Percentiles rank a stretch among this genome's conserved stretches.
Conservation (phyloP, 2,113 vertebrate genomes). For the Pseudorhombus dupliciocellatus region DNA sequence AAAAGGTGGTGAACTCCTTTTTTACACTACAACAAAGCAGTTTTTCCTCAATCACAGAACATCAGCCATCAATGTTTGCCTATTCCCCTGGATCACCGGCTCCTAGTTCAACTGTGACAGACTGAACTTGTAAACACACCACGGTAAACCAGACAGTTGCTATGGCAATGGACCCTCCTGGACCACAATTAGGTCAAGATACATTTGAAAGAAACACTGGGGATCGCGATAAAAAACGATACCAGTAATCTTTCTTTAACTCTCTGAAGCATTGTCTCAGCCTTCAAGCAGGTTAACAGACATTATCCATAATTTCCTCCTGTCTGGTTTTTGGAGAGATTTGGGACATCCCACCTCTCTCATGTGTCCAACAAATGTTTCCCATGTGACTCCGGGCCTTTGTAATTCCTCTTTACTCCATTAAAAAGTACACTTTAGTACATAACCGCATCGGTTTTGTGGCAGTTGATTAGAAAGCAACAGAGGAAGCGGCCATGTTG, state of each 20-base stretch:
- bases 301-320: not conserved
- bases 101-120: slow-evolving; percentile 1
- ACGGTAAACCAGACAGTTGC: slow-evolving; percentile 12
- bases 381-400: slow-evolving; percentile 45
- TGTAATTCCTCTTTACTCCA: slow-evolving; percentile 73
- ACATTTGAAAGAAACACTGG: slow-evolving; percentile 10
- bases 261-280: not conserved
- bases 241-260: slow-evolving; percentile 8
- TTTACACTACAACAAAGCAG: not conserved
- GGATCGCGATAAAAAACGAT: slow-evolving; percentile 11
- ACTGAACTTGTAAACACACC: not conserved
- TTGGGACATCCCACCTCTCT: slow-evolving; percentile 16
- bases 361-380: slow-evolving; percentile 79
- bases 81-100: not conserved
- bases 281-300: slow-evolving; percentile 4
- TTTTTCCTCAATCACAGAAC: not conserved
- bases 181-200: slow-evolving; percentile 3
- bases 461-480: slow-evolving; percentile 80
- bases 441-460: slow-evolving; percentile 75
- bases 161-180: slow-evolving; percentile 17
- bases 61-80: slow-evolving; percentile 17
- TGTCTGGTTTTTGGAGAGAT: slow-evolving; percentile 10
- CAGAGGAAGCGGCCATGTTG: slow-evolving; percentile 70
- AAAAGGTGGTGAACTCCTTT: not conserved
- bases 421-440: slow-evolving; percentile 80